A percentile compares a stretch with the other conserved stretches of the same genome.
Conservation (phyloP, 2,888 invertebrate genomes). For the Gandaritis pyraliata region DNA sequence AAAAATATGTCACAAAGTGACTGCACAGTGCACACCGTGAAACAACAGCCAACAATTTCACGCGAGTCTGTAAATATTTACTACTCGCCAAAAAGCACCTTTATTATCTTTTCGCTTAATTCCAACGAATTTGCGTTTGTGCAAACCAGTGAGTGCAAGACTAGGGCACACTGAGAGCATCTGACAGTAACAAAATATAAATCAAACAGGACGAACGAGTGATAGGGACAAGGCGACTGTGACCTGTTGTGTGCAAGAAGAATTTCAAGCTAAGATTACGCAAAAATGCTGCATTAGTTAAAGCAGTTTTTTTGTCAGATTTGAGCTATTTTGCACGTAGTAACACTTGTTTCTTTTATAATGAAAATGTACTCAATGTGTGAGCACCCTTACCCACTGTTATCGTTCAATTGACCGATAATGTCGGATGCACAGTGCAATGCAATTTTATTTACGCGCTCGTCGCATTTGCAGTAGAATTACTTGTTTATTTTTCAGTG, state of each 20-base stretch:
- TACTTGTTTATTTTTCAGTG: slow-evolving; percentile 12
- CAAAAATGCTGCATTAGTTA: too few species aligned
- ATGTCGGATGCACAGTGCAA: slow-evolving; percentile 9
- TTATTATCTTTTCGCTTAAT: slow-evolving; percentile 26
- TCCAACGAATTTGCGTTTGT: slow-evolving; percentile 17
- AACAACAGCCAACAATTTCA: slow-evolving; percentile 12
- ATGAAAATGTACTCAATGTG: slow-evolving; percentile 2
- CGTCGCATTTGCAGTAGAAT: slow-evolving; percentile 9
- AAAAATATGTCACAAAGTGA: slow-evolving; percentile 1
- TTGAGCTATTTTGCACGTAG: too few species aligned
- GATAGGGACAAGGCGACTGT: too few species aligned
- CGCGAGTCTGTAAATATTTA: slow-evolving; percentile 20
- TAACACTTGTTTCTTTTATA: too few species aligned
- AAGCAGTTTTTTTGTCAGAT: too few species aligned
- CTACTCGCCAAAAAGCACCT: slow-evolving; percentile 13
- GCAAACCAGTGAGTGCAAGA: background rate
- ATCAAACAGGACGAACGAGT: background rate
- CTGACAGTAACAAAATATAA: background rate
- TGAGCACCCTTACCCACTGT: slow-evolving; percentile 1
- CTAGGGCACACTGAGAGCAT: slow-evolving; percentile 5
- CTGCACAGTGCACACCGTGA: slow-evolving; percentile 1
- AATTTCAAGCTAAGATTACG: too few species aligned
- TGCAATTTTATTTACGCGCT: slow-evolving; percentile 20
- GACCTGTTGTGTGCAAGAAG: too few species aligned
- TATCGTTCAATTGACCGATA: slow-evolving; percentile 29